A percentile compares a stretch with the other conserved stretches of the same genome.
These are phyloP conservation scores for Cassiopea xamachana DNA, from an alignment of 30 jellyfish, hydroid and myxozoan genomes.

Conservation along the genomic window DNA sequence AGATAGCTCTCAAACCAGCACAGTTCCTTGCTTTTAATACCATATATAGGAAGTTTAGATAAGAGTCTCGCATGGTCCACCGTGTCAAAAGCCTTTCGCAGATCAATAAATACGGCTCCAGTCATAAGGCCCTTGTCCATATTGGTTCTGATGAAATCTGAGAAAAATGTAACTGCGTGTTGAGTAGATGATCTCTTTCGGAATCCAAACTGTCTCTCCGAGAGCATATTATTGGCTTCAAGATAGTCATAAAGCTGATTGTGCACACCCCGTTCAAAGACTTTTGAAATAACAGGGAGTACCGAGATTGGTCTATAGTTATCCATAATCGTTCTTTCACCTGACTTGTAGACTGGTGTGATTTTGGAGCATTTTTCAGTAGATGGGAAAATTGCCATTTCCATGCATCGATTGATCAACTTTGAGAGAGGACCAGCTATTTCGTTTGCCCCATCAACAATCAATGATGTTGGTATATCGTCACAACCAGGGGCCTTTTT, in stretches of 20 bases:
- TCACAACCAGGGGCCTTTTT: conserved; percentile 46
- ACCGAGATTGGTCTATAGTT: conserved; percentile 65
- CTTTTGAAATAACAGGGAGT: conserved; percentile 64
- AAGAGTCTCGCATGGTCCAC: conserved; percentile 58
- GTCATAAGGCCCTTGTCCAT: conserved; percentile 53
- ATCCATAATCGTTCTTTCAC: conserved; percentile 38
- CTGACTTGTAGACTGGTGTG: conserved; percentile 59
- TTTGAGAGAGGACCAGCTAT: conserved; percentile 70
- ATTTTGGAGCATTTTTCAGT: conserved; percentile 57
- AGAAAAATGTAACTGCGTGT: conserved; percentile 53
- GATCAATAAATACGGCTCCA: conserved; percentile 64
- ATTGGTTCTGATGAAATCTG: conserved; percentile 42
- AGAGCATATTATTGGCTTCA: conserved; percentile 35
- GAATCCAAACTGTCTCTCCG: conserved; percentile 60
- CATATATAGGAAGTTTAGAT: conserved; percentile 29
- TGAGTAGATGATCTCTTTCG: conserved; percentile 25
- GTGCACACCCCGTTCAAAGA: conserved; percentile 50
- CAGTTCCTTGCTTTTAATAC: conserved; percentile 56
- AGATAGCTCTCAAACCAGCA: conserved; percentile 69
- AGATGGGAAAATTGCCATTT: conserved; percentile 56
- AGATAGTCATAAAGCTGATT: conserved; percentile 60
- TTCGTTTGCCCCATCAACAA: conserved; percentile 65
- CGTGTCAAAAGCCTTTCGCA: conserved; percentile 35
- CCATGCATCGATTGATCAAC: conserved; percentile 53
- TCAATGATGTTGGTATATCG: conserved; percentile 48